phyloP scores from a whole-genome alignment of 1,140 invertebrate genomes.

The Pentalonia nigronervosa region DNA sequence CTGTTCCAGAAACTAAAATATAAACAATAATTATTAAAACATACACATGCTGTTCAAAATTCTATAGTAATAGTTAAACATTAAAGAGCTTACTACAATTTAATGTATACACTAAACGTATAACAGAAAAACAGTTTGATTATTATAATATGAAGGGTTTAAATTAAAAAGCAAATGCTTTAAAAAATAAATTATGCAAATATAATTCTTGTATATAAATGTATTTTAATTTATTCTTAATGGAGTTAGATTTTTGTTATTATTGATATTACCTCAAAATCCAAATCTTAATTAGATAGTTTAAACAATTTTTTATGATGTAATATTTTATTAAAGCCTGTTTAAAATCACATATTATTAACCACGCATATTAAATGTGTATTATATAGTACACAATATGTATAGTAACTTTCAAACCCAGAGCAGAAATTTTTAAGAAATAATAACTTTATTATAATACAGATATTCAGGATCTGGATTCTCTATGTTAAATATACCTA shows the following conservation, averaged over 20 bases:
- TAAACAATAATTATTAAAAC: constrained; percentile 55
- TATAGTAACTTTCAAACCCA: background rate
- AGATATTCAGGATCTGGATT: too few relatives aligned
- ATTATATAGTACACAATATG: background rate
- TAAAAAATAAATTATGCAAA: background rate
- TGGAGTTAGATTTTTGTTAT: background rate
- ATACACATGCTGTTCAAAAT: background rate
- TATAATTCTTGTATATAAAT: background rate
- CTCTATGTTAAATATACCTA: background rate
- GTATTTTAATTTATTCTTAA: background rate
- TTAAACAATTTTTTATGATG: too few relatives aligned
- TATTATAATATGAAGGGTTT: background rate
- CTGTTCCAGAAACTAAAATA: constrained; percentile 79
- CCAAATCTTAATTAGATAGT: too few relatives aligned
- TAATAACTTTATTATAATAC: background rate
- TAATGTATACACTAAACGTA: background rate
- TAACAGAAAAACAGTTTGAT: background rate
- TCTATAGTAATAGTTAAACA: background rate
- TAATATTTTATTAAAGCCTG: too few relatives aligned
- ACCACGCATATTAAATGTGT: background rate
- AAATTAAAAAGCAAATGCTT: background rate
- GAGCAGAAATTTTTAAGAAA: background rate
- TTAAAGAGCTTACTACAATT: background rate
- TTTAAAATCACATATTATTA: background rate
- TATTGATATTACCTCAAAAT: too few relatives aligned